phyloP scores from a whole-genome alignment of 1,140 invertebrate genomes.

The Drosophila lini region DNA sequence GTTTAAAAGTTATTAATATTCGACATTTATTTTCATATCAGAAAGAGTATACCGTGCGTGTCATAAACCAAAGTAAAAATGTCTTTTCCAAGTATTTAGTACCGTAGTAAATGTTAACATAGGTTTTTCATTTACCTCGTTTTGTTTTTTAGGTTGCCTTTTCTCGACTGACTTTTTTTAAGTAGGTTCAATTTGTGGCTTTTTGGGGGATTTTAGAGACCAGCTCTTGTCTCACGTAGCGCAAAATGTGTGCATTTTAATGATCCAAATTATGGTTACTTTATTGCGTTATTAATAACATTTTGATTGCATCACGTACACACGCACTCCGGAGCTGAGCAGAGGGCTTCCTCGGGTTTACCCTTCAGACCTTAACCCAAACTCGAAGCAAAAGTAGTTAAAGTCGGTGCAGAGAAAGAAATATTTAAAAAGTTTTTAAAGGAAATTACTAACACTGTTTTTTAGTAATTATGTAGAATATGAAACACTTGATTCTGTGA shows the following conservation, averaged over 20 bases:
- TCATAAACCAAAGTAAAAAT: too few relatives aligned
- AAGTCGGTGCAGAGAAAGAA: conserved; percentile 1
- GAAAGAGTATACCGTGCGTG: neutral
- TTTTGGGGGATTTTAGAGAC: conserved; percentile 19
- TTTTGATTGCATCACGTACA: conserved; percentile 82
- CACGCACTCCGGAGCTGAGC: conserved; percentile 49
- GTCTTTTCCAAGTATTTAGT: conserved; percentile 15
- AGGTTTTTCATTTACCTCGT: conserved; percentile 22
- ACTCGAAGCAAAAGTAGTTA: conserved; percentile 7
- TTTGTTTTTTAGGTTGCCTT: conserved; percentile 9
- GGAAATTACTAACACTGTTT: neutral
- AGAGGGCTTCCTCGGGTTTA: conserved; percentile 12
- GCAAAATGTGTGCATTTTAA: conserved; percentile 78
- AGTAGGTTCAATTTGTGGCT: conserved; percentile 25
- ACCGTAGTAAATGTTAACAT: conserved; percentile 28
- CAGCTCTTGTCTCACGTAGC: conserved; percentile 58
- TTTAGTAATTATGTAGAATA: too few relatives aligned
- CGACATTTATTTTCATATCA: neutral
- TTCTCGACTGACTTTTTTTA: conserved; percentile 6
- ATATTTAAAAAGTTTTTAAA: neutral
- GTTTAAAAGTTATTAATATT: neutral
- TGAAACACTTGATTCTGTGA: accelerated
- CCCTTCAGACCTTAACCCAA: conserved; percentile 24
- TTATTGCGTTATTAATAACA: conserved; percentile 83
- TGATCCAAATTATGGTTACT: conserved; percentile 80